Percentiles rank a stretch among this genome's conserved stretches.
Conservation (phyloP, 2,888 invertebrate genomes). For the Nebria salina region DNA sequence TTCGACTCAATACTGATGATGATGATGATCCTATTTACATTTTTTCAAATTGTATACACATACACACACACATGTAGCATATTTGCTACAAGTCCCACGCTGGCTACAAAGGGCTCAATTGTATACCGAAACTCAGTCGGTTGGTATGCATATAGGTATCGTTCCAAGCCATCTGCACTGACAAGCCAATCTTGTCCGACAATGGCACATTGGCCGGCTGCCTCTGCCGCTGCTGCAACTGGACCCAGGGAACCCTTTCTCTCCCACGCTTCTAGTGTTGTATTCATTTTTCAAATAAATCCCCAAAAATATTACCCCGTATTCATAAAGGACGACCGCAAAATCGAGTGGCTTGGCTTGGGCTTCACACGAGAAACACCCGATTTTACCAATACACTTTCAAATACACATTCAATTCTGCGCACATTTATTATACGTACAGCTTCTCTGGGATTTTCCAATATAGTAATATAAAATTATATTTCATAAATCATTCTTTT, state of each 20-base stretch:
- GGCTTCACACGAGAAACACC: background rate
- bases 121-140: too few species aligned
- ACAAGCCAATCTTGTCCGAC: constrained; percentile 37
- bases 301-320: background rate
- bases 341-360: background rate
- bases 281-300: background rate
- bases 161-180: constrained; percentile 27
- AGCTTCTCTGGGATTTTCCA: too few species aligned
- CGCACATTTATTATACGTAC: too few species aligned
- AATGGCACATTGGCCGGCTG: constrained; percentile 20
- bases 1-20: background rate
- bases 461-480: background rate
- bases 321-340: background rate
- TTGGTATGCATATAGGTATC: background rate
- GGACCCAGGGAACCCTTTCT: constrained; percentile 6
- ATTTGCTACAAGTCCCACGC: constrained; percentile 26
- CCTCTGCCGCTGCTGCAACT: background rate
- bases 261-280: constrained; percentile 24
- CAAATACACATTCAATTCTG: too few species aligned
- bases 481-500: background rate
- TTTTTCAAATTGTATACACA: background rate
- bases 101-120: constrained; percentile 21
- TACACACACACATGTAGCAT: background rate
- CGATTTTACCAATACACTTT: too few species aligned
- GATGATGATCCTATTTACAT: background rate